Percentiles rank a stretch among this genome's conserved stretches.
Evolutionary conservation across 2,113 vertebrate species (phyloP).

Genomic region (Cathartes aura): DNA sequence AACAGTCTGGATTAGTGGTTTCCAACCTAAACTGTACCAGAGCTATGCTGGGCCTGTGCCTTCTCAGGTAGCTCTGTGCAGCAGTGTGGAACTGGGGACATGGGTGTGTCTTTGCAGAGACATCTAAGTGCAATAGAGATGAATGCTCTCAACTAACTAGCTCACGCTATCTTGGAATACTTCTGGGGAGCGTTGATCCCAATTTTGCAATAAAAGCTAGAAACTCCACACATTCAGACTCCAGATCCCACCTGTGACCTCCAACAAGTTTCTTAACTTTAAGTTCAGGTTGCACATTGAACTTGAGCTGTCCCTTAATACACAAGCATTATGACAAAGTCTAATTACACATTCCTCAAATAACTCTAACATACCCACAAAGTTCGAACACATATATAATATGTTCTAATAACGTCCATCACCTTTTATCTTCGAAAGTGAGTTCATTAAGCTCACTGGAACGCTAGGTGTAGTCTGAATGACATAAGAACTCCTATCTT

Average conservation of each 20-base stretch:
- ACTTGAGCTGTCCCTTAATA: background rate
- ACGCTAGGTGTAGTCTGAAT: background rate
- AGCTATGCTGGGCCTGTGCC: background rate
- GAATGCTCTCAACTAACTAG: background rate
- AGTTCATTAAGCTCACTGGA: background rate
- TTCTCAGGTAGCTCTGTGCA: background rate
- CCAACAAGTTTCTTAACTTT: background rate
- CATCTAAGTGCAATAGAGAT: accelerated
- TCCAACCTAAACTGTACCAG: background rate
- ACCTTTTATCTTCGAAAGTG: background rate
- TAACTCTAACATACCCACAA: background rate
- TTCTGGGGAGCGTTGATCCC: background rate
- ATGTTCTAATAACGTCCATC: background rate
- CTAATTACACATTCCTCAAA: background rate
- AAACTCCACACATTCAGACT: background rate
- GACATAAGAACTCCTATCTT: background rate
- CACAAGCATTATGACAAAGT: background rate
- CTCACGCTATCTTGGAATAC: background rate
- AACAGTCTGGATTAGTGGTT: background rate
- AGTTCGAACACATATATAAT: background rate
- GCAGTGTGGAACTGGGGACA: background rate
- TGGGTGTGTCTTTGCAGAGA: accelerated
- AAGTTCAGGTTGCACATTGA: background rate
- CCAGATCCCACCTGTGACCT: background rate
- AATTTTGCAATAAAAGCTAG: background rate